Percentiles rank a stretch among this genome's conserved stretches.
Evolutionary conservation across 1,140 invertebrate genomes (phyloP).

Genomic region (Dufourea novaeangliae): DNA sequence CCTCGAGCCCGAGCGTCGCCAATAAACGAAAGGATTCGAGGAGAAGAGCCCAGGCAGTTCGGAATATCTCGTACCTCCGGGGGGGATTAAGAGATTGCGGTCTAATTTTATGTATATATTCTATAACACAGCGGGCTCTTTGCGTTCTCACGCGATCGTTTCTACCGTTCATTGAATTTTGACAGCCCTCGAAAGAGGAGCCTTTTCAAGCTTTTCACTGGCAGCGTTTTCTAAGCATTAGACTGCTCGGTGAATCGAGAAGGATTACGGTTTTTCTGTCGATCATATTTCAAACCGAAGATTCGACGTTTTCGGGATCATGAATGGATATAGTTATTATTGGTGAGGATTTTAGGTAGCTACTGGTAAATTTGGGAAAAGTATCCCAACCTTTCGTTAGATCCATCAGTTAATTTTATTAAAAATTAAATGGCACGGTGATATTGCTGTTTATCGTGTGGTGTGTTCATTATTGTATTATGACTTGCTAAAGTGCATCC

Average conservation of each 20-base stretch:
- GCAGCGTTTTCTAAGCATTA: no score
- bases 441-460: no score
- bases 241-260: background rate
- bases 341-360: no score
- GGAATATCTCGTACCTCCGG: constrained; percentile 2
- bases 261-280: background rate
- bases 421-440: no score
- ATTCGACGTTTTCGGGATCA: no score
- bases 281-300: no score
- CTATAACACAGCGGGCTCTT: constrained; percentile 26
- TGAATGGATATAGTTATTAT: no score
- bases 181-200: constrained; percentile 18
- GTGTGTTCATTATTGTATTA: no score
- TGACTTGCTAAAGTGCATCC: no score
- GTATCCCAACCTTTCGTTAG: no score
- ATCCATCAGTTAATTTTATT: no score
- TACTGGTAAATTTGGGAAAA: background rate
- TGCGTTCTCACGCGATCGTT: constrained; percentile 28
- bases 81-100: constrained; percentile 15
- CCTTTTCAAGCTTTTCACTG: background rate
- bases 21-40: constrained; percentile 21
- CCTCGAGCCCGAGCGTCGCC: background rate
- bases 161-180: constrained; percentile 28
- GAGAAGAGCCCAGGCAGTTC: background rate
- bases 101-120: constrained; percentile 50